Evolutionary conservation across 92 coral and sea anemone species (phyloP), one percentile per base, ranked within the genome.

Genomic region (Zoanthus sansibaricus): DNA sequence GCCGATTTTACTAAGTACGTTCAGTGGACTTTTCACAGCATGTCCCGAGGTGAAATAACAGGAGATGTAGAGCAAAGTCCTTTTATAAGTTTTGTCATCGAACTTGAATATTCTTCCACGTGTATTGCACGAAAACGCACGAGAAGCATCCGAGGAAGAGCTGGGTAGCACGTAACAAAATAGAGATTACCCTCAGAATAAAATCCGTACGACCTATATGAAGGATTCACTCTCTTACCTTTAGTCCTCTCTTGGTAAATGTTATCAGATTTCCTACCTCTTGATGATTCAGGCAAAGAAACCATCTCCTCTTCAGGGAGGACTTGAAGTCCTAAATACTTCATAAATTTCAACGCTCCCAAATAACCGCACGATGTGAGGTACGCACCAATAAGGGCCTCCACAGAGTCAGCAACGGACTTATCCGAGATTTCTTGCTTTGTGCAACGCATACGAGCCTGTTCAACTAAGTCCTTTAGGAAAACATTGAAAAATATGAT

Each of bases 341-440:
- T 88, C 96, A 97, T 86, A 71, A 97, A 93, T 82, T 59, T 75
- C 68, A 97, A 74, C 5, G 99, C 98, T 33, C 95, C 94, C 32
- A 78, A 77, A 92, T 97, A 97, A 7, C 99, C 99, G 89, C 98
- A 94, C 31, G 94, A 90, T 1, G 92, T 93, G 49, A 97, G 71
- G 83, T 97, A 92, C 25, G 96, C 98, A 72, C 99, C 99, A 69
- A 97, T 95, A 54, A 97, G 89, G 1, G 96, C 99, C 77, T 97
- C 99, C 32, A 97, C 89, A 52, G 98, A 92, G 86, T 97, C 99
- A 3, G 99, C 99, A 15, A 97, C 92, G 6, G 92, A 90, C 88
- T 97, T 97, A 89, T 97, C 99, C 4, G 98, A 91, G 48, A 97
- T 97, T 10, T 47, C 55, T 82, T 97, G 99, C 52, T 88, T 82